phyloP scores from a whole-genome alignment of 2,888 invertebrate species.

The Drosophila mimica region DNA sequence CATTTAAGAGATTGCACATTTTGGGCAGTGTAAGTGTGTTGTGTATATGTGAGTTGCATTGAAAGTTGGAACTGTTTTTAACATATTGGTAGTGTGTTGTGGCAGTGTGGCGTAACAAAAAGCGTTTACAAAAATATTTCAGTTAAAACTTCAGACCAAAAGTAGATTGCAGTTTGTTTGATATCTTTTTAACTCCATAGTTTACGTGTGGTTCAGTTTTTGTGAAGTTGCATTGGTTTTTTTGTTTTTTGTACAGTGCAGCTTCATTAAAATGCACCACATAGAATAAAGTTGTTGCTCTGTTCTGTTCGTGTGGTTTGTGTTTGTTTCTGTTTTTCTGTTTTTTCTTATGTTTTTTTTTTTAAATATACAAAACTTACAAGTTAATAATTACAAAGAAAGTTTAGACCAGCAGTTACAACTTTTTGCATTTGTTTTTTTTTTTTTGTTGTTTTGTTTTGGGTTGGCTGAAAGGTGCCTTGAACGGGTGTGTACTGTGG shows the following conservation, averaged over 20 bases:
- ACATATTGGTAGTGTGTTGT: constrained; percentile 50
- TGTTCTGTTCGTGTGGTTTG: constrained; percentile 11
- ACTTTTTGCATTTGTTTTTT: constrained; percentile 10
- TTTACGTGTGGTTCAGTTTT: constrained; percentile 6
- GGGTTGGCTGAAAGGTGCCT: background rate
- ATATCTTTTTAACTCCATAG: constrained; percentile 18
- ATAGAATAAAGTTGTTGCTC: constrained; percentile 10
- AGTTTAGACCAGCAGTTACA: constrained; percentile 53
- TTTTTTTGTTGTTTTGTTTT: background rate
- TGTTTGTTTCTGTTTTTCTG: constrained; percentile 22
- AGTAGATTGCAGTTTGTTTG: constrained; percentile 21
- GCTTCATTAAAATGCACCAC: constrained; percentile 16
- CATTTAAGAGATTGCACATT: constrained; percentile 77
- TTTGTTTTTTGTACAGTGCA: constrained; percentile 21
- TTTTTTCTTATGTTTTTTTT: constrained; percentile 6
- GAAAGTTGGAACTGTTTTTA: constrained; percentile 56
- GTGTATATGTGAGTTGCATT: constrained; percentile 42
- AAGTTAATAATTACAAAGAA: constrained; percentile 73
- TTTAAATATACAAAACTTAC: constrained; percentile 62
- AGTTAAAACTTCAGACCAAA: constrained; percentile 58
- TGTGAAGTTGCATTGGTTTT: constrained; percentile 9
- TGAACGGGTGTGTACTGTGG: constrained; percentile 26
- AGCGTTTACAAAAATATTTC: constrained; percentile 53
- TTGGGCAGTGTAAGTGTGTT: constrained; percentile 71
- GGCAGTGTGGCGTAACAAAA: constrained; percentile 69